Evolutionary conservation across 2,888 invertebrate genomes (phyloP).

Genomic region (Scrobipalpa costella): DNA sequence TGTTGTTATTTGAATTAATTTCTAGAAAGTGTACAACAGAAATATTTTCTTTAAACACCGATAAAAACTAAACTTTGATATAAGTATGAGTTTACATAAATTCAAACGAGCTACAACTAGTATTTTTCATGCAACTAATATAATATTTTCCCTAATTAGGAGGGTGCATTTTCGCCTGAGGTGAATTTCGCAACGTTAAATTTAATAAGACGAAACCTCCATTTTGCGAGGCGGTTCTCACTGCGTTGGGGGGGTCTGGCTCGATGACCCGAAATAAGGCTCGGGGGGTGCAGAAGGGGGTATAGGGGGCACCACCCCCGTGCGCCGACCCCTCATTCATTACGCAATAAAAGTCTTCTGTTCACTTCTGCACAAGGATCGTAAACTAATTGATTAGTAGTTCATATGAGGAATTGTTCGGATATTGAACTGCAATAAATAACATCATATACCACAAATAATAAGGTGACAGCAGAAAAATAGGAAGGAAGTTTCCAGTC

Average conservation of each 20-base stretch:
- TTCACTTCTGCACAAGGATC: slow-evolving; percentile 35
- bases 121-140: not conserved
- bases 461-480: not conserved
- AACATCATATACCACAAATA: not conserved
- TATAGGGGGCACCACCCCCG: slow-evolving; percentile 46
- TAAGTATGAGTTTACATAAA: too few relatives aligned
- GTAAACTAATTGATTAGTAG: slow-evolving; percentile 38
- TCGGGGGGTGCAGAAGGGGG: slow-evolving; percentile 52
- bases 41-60: too few relatives aligned
- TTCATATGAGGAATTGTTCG: not conserved
- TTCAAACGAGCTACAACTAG: not conserved
- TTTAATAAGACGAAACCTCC: slow-evolving; percentile 73
- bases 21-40: too few relatives aligned
- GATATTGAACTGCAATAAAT: not conserved
- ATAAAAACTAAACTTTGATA: too few relatives aligned
- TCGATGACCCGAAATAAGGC: slow-evolving; percentile 81
- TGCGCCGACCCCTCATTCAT: slow-evolving; percentile 78
- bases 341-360: slow-evolving; percentile 74
- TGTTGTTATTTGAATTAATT: too few relatives aligned
- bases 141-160: slow-evolving; percentile 19
- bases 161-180: slow-evolving; percentile 21
- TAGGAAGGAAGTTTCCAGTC: too few relatives aligned
- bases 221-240: slow-evolving; percentile 69
- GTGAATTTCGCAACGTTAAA: slow-evolving; percentile 39
- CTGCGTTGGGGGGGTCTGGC: slow-evolving; percentile 71